phyloP scores from a whole-genome alignment of 1,140 invertebrate species.

The Thaumatotibia leucotreta region DNA sequence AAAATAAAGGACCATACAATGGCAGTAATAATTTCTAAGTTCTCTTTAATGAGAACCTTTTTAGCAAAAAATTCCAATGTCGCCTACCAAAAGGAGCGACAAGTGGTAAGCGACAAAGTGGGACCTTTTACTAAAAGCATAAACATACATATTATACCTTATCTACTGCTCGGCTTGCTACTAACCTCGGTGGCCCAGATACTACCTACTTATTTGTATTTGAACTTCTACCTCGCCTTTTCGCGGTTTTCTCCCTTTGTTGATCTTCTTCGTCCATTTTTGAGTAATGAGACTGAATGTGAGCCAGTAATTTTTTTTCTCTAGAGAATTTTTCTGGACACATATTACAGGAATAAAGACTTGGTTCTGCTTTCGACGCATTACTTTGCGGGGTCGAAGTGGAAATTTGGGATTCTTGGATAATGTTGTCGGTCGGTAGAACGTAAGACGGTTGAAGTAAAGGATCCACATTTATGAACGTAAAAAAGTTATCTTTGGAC shows the following conservation, averaged over 20 bases:
- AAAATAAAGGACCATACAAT: background rate
- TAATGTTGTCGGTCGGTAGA: slow-evolving; percentile 59
- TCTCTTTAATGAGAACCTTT: too few relatives aligned
- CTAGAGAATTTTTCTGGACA: slow-evolving; percentile 52
- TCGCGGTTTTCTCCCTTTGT: slow-evolving; percentile 29
- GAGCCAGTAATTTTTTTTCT: slow-evolving; percentile 59
- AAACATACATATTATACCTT: too few relatives aligned
- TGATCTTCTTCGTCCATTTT: slow-evolving; percentile 59
- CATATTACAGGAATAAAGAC: slow-evolving; percentile 60
- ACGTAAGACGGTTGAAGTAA: slow-evolving; percentile 66
- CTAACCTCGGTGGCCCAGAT: too few relatives aligned
- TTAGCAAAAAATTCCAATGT: too few relatives aligned
- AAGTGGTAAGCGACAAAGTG: too few relatives aligned
- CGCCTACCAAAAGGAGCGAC: too few relatives aligned
- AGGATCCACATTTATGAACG: slow-evolving; percentile 67
- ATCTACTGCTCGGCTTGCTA: too few relatives aligned
- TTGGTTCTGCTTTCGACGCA: slow-evolving; percentile 26
- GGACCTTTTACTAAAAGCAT: too few relatives aligned
- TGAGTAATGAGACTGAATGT: slow-evolving; percentile 59
- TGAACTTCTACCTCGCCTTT: slow-evolving; percentile 28
- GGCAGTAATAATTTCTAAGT: background rate
- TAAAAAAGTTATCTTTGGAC: slow-evolving; percentile 50
- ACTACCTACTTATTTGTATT: background rate
- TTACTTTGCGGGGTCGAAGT: slow-evolving; percentile 41
- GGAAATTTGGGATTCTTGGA: slow-evolving; percentile 68